A percentile compares a stretch with the other conserved stretches of the same genome.
Conservation (phyloP, 2,888 invertebrate species). For the Erpobdella octoculata region DNA sequence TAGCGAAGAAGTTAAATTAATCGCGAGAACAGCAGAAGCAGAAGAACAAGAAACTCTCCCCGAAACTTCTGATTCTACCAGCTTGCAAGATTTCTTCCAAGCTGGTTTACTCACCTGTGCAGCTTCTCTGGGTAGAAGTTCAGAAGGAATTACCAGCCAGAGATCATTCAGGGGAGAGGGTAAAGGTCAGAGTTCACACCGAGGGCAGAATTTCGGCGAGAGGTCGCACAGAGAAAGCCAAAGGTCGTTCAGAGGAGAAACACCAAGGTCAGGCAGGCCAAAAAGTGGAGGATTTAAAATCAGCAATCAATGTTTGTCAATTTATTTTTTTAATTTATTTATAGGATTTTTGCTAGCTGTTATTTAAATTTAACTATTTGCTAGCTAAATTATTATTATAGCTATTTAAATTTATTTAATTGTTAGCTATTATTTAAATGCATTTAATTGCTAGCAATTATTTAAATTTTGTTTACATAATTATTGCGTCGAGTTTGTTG, state of each 20-base stretch:
- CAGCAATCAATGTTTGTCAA: not conserved
- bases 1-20: not conserved
- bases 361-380: not conserved
- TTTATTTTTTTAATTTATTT: not conserved
- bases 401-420: not conserved
- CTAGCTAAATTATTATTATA: not conserved
- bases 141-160: not conserved
- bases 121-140: not conserved
- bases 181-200: not conserved
- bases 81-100: not conserved
- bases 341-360: not conserved
- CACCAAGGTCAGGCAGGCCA: not conserved
- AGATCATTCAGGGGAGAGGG: not conserved
- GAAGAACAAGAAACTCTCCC: not conserved
- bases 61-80: conserved; percentile 4
- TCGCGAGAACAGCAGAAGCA: not conserved
- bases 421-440: not conserved
- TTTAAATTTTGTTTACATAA: not conserved
- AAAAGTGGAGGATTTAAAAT: conserved; percentile 3
- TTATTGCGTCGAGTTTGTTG: no score
- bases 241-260: no score
- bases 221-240: no score
- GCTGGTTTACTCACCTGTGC: not conserved
- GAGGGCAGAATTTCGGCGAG: not conserved
- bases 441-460: not conserved